Evolutionary conservation across 2,888 invertebrate species (phyloP), one percentile per base, ranked within the genome.

Genomic region (Cosmia trapezina): DNA sequence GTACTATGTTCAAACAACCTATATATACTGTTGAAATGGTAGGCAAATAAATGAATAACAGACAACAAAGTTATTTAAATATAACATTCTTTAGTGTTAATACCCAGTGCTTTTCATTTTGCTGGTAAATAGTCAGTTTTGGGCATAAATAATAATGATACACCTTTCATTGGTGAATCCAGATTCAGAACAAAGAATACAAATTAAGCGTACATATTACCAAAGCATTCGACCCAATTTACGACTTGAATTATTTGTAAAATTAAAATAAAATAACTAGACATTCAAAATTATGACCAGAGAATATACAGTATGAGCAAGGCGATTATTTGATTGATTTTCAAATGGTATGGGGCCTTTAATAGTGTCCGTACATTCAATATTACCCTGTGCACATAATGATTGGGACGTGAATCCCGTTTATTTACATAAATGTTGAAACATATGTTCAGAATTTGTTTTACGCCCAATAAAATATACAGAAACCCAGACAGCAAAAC

Each of bases 21-120:
- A 17, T 49, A 17, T 49, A 14, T n/a, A 33, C 14, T 49, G 8
- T 9, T 41, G 11, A n/a, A 37, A 45, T 57, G 33, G 43, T 45
- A 41, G 14, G 19, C 17, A 4, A 19, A 43, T 28, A 57, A 57
- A 66, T 53, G 5, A 33, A 17, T 22, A 9, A 54, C 12, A 66
- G 28, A 11, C 4, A 8, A 37, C 11, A 14, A 33, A 33, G 17
- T 53, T 53, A 28, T 67, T 47, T 17, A 33, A 54, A 70, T 22
- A 6, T 51, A 9, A n/a, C 1, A 3, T 28, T 28, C 6, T n/a
- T n/a, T 5, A 22, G 17, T 43, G 22, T 17, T 49, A 53, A 17
- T 53, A 43, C 11, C 11, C 28, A 68, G n/a, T 22, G 57, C 9
- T 53, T 77, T 78, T 53, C 41, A 70, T 60, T 70, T 70, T 54